phyloP scores from a whole-genome alignment of 37 sponge, comb jelly and placozoan genomes.

The Dysidea cf. avara region DNA sequence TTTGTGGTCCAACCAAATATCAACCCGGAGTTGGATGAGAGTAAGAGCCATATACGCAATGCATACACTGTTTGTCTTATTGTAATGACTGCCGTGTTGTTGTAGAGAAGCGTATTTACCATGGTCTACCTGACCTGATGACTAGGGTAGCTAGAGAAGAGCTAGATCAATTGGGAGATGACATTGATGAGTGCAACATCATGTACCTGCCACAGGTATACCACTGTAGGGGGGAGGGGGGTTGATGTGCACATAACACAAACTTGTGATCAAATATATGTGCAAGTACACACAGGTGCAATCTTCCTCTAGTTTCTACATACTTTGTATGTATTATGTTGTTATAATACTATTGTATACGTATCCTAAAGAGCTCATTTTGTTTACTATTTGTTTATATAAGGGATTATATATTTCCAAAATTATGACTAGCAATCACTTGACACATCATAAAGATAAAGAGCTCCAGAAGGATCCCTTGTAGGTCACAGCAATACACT shows the following conservation, averaged over 20 bases:
- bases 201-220: slow-evolving; percentile 93
- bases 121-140: slow-evolving; percentile 93
- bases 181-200: slow-evolving; percentile 84
- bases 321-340: not conserved
- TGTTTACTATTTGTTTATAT: too few relatives aligned
- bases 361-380: too few relatives aligned
- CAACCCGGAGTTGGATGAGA: slow-evolving; percentile 84
- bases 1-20: slow-evolving; percentile 90
- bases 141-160: slow-evolving; percentile 90
- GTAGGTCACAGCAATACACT: too few relatives aligned
- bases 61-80: not conserved
- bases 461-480: too few relatives aligned
- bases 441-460: too few relatives aligned
- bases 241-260: not conserved
- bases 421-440: too few relatives aligned
- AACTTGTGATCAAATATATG: not conserved
- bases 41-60: slow-evolving; percentile 34
- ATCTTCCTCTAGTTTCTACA: not conserved
- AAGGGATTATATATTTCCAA: too few relatives aligned
- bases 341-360: too few relatives aligned
- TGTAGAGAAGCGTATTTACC: slow-evolving; percentile 75
- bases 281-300: too few relatives aligned
- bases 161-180: slow-evolving; percentile 56
- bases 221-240: not conserved
- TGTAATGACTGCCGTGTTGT: slow-evolving; percentile 2